Base-by-base conservation (phyloP, 1,140 invertebrate species). In the Drosophila obscura region DNA sequence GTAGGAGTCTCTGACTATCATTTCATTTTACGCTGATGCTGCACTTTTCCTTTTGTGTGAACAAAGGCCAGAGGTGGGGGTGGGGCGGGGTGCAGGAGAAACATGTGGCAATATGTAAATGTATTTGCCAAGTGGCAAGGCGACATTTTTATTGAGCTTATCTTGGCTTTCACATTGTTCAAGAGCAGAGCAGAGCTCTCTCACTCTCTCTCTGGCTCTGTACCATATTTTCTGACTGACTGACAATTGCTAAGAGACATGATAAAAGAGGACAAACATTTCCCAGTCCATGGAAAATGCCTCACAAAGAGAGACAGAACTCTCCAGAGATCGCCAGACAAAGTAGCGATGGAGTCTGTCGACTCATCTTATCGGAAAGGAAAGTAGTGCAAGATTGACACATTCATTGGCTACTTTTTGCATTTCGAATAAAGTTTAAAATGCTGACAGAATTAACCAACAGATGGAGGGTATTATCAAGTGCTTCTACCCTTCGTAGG, bases 81-180 rank as follows among this genome's bases (percentile, higher is more conserved):
- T 13, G 46, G 43, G 15, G 26, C 26, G 7, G 7, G 4, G 16
- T n/a, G n/a, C 26, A 4, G n/a, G 26, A 48, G 45, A 49, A 16
- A 35, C 50, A 52, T 1, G 1, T 44, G 41, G 56, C 58, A 52
- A 49, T 82, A 85, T 85, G 82, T 80, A 85, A 87, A 85, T 87
- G 73, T 69, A 66, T 77, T 78, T 77, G 82, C 62, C 74, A 87
- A 85, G 82, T 87, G 82, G 68, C 82, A 87, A 75, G 78, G 82
- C 82, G 82, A 85, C 82, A 85, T 65, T 85, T 85, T 82, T 85
- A 85, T 85, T 85, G 78, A 87, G 82, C 82, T 85, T 85, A 85
- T 87, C 82, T 82, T 66, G 65, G 81, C 75, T 79, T 69, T 69
- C 15, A 26, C 52, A 48, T 51, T 74, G 71, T 52, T 58, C 31